Base-by-base conservation (phyloP, 2,113 vertebrate species). In the Athene cunicularia region DNA sequence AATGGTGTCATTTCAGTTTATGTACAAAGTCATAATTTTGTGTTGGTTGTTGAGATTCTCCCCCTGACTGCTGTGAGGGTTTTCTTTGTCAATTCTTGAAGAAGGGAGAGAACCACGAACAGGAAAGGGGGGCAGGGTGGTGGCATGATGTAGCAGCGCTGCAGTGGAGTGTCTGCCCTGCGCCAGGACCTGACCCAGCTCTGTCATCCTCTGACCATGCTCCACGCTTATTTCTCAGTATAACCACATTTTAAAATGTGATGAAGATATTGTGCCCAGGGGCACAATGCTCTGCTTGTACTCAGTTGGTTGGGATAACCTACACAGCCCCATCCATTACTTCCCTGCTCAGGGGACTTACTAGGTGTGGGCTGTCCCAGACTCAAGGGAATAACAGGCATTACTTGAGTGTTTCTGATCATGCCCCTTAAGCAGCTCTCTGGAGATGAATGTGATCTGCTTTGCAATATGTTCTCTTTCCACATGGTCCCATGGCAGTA, bases 101-200 rank as follows among this genome's bases (percentile, higher is more conserved):
- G 14, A 63, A 21, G 15, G 59, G 5, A 17, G 26, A 50, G 70
- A 64, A 9, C 20, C 30, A 49, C 32, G n/a, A 22, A 4, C 2
- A 10, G 2, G 1, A 15, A 15, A 2, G 5, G 8, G 33, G 27
- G 47, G 18, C 16, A 39, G 72, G 49, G 14, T 23, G 35, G 32
- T 53, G 37, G 50, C n/a, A 39, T 0, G 0, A 6, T 2, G 16
- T 14, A 28, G 37, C 52, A 59, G 66, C 27, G 2, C 49, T 72
- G 68, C 41, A 39, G 17, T 8, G 32, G 14, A 21, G 7, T 28
- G 23, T 50, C 58, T 87, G 62, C 28, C 50, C 55, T 0, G 1
- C 53, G 30, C 39, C 68, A 24, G n/a, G 39, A 47, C 32, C 32
- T 60, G 41, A 23, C 74, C 16, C 41, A 37, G 2, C 9, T 56